Evolutionary conservation across 2,113 vertebrate species (phyloP).

Genomic region (Pomatostomus ruficeps): DNA sequence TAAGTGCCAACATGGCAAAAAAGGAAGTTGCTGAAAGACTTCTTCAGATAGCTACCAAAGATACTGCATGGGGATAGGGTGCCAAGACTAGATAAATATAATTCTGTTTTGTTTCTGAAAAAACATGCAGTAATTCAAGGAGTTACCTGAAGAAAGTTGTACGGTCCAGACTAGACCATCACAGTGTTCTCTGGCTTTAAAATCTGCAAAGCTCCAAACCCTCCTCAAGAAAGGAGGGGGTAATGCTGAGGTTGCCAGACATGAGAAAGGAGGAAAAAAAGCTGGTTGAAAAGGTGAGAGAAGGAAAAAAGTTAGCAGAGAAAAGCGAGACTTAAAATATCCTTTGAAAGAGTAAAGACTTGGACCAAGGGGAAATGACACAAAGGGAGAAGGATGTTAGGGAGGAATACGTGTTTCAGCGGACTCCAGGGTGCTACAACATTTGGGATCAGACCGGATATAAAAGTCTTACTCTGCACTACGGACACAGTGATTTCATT

Average conservation of each 20-base stretch:
- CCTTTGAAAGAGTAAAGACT: background rate
- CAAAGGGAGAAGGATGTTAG: background rate
- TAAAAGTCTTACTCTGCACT: background rate
- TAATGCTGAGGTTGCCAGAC: background rate
- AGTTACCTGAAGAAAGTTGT: background rate
- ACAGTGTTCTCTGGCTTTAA: background rate
- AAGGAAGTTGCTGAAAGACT: background rate
- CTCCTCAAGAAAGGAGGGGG: background rate
- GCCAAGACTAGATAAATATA: background rate
- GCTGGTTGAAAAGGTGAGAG: background rate
- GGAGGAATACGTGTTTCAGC: background rate
- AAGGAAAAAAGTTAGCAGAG: background rate
- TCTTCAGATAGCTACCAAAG: background rate
- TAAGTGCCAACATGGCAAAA: background rate
- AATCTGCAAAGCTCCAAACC: background rate
- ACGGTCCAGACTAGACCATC: background rate
- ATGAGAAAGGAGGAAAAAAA: background rate
- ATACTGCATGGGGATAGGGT: background rate
- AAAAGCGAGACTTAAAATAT: background rate
- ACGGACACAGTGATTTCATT: background rate
- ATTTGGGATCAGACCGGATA: background rate
- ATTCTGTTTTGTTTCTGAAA: background rate
- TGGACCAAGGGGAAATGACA: background rate
- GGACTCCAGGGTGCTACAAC: fast-evolving
- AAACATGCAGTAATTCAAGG: background rate